These are phyloP conservation scores for Hippocampus barbouri DNA, from an alignment of 2,113 vertebrate genomes.

Conservation along the genomic window DNA sequence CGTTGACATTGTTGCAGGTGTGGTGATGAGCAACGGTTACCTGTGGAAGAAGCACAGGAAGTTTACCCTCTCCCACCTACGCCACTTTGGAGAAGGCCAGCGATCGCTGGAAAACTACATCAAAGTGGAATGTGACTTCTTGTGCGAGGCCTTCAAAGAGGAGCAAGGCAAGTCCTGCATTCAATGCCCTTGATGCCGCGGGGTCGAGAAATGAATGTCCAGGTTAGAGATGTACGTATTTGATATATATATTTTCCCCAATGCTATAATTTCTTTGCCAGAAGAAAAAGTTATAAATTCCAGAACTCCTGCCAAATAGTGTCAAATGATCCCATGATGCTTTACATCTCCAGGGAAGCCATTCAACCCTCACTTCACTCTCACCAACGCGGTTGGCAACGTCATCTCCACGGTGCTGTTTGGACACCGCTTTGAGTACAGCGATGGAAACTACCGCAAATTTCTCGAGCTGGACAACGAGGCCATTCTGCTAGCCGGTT, in stretches of 20 bases:
- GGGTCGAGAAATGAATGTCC: no score
- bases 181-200: no score
- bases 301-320: no score
- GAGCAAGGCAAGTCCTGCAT: conserved; percentile 71
- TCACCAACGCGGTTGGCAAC: conserved; percentile 79
- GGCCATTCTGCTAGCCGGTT: conserved; percentile 46
- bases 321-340: background rate
- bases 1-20: conserved; percentile 45
- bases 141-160: conserved; percentile 71
- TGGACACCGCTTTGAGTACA: conserved; percentile 83
- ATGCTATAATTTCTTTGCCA: no score
- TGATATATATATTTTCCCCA: no score
- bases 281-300: no score
- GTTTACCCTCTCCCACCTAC: conserved; percentile 72
- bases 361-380: conserved; percentile 79
- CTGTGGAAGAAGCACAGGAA: conserved; percentile 78
- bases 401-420: conserved; percentile 81
- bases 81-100: conserved; percentile 77
- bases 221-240: no score
- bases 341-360: conserved; percentile 67
- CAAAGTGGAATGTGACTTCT: conserved; percentile 70
- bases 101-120: conserved; percentile 71
- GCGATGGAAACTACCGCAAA: conserved; percentile 73
- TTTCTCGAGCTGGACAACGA: conserved; percentile 76
- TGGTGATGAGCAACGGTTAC: conserved; percentile 67